Conservation (phyloP, 2,888 invertebrate species). For the Abscondita cerata region DNA sequence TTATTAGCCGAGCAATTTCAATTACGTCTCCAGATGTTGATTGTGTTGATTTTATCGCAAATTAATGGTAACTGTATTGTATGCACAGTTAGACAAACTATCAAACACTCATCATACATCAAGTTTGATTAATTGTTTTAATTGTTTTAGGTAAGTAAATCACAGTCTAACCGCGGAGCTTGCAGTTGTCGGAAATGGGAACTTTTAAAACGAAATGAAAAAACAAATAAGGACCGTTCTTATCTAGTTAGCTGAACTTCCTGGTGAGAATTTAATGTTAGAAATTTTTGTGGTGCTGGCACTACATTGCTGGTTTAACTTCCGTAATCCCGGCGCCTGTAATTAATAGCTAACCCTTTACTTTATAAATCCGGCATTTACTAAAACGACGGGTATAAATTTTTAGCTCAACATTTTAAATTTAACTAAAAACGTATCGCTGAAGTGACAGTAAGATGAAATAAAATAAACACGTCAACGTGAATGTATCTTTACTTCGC, state of each 20-base stretch:
- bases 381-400: too few relatives aligned
- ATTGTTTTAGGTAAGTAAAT: too few relatives aligned
- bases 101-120: too few relatives aligned
- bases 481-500: too few relatives aligned
- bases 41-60: conserved; percentile 12
- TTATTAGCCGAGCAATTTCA: conserved; percentile 16
- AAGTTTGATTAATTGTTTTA: too few relatives aligned
- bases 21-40: conserved; percentile 16
- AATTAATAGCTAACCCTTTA: conserved; percentile 19
- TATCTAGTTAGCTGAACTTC: conserved; percentile 20
- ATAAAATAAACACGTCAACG: too few relatives aligned
- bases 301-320: conserved; percentile 15
- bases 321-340: conserved; percentile 19
- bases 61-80: not conserved
- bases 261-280: conserved; percentile 13
- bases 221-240: conserved; percentile 16
- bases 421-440: too few relatives aligned
- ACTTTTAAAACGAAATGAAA: conserved; percentile 9
- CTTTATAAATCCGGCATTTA: too few relatives aligned
- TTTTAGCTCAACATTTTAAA: too few relatives aligned
- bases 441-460: not conserved
- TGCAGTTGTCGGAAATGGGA: not conserved
- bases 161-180: too few relatives aligned
- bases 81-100: too few relatives aligned
- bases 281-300: conserved; percentile 11